Conservation (phyloP, 2,113 vertebrate genomes). For the Cochlearius cochlearius region DNA sequence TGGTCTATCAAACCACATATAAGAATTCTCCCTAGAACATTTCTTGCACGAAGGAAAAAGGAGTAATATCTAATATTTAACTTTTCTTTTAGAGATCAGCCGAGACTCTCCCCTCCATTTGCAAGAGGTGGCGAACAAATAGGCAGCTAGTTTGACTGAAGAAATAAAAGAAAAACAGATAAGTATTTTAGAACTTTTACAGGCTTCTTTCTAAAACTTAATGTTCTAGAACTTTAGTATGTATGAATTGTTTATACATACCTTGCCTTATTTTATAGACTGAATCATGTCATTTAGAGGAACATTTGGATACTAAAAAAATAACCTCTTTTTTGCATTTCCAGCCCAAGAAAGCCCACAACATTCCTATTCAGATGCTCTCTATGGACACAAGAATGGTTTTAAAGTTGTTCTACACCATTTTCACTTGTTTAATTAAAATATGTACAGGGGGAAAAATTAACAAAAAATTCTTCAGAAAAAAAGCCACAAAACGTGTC, state of each 20-base stretch:
- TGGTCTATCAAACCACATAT: not conserved
- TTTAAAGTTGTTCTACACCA: not conserved
- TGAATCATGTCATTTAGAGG: not conserved
- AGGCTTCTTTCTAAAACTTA: not conserved
- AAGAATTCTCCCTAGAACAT: not conserved
- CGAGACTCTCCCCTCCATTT: not conserved
- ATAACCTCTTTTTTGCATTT: not conserved
- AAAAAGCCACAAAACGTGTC: not conserved
- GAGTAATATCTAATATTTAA: not conserved
- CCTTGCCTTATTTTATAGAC: not conserved
- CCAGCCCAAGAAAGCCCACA: not conserved
- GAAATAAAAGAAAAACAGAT: not conserved
- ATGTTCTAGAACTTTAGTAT: not conserved
- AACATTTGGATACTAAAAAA: not conserved
- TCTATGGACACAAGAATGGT: not conserved
- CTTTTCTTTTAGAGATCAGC: not conserved
- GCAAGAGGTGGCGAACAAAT: not conserved
- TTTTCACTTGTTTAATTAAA: not conserved
- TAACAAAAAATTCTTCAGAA: not conserved
- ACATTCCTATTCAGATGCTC: not conserved
- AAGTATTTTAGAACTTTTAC: not conserved
- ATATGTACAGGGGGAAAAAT: fast-evolving
- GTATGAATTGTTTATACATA: not conserved
- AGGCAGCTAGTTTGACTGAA: not conserved
- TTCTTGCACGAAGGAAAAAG: not conserved